Conservation (phyloP, 2,113 vertebrate genomes). For the Erythrocercus mccallii region DNA sequence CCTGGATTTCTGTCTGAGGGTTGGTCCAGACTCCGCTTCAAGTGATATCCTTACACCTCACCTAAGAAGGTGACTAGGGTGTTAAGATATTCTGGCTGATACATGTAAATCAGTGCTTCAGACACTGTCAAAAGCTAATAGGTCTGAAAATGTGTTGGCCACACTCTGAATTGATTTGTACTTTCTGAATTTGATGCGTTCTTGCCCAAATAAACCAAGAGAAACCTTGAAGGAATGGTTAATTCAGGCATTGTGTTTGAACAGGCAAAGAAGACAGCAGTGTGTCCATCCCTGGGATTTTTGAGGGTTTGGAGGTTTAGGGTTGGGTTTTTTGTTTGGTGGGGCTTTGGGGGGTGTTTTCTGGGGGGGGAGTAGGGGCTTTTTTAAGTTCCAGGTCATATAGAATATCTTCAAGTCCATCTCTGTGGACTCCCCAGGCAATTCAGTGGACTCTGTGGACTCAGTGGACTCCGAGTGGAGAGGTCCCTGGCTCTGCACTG, state of each 20-base stretch:
- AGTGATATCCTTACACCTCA: not conserved
- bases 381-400: not conserved
- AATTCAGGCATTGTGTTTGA: not conserved
- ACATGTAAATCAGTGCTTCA: not conserved
- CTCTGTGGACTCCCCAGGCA: not conserved
- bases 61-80: not conserved
- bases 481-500: rapidly evolving
- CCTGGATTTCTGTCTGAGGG: not conserved
- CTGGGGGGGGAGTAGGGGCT: no score
- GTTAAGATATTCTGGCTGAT: not conserved
- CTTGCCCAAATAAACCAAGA: not conserved
- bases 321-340: not conserved
- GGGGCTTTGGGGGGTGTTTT: not conserved
- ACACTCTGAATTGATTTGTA: not conserved
- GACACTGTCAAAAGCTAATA: not conserved
- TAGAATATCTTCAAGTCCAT: not conserved
- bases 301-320: not conserved
- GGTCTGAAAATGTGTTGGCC: not conserved
- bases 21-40: not conserved
- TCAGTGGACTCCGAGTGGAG: not conserved
- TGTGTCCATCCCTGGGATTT: not conserved
- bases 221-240: not conserved
- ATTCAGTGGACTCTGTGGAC: not conserved
- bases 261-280: not conserved
- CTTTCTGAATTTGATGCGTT: not conserved